These are phyloP conservation scores for Brachymystax lenok DNA, from an alignment of 2,797 vertebrate genomes.

Conservation along the genomic window DNA sequence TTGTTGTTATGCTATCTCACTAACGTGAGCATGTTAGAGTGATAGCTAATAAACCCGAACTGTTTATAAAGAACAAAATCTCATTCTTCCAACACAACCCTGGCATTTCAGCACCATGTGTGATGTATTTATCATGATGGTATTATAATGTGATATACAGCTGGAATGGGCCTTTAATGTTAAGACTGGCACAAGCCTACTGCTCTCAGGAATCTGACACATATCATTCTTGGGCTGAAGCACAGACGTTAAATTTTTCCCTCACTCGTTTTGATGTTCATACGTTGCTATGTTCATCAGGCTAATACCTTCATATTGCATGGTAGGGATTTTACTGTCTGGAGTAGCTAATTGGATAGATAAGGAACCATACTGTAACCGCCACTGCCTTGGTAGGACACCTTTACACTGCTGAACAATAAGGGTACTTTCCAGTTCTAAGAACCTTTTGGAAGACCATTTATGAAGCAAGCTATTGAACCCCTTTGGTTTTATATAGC, in stretches of 20 bases:
- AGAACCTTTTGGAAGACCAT: too few relatives aligned
- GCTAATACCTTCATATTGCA: not conserved
- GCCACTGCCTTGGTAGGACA: too few relatives aligned
- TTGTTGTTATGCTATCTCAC: too few relatives aligned
- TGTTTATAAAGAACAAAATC: slow-evolving; percentile 29
- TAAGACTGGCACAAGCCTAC: slow-evolving; percentile 12
- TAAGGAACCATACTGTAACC: too few relatives aligned
- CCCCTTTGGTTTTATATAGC: too few relatives aligned
- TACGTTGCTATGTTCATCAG: not conserved
- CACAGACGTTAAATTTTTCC: not conserved
- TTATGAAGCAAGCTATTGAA: too few relatives aligned
- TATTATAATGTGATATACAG: slow-evolving; percentile 43
- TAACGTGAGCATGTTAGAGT: too few relatives aligned
- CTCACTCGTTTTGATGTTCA: not conserved
- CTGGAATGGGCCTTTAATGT: slow-evolving; percentile 29
- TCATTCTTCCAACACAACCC: slow-evolving; percentile 32
- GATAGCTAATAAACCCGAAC: too few relatives aligned
- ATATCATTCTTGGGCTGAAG: slow-evolving; percentile 12
- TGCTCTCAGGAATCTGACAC: slow-evolving; percentile 26
- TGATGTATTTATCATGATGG: slow-evolving; percentile 39
- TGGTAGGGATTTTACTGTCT: not conserved
- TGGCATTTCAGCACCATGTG: slow-evolving; percentile 43
- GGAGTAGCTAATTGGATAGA: not conserved
- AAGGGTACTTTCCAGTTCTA: too few relatives aligned
- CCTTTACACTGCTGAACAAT: too few relatives aligned